Evolutionary conservation across 2,797 vertebrate genomes (phyloP).

Genomic region (Phaenicophaeus curvirostris): DNA sequence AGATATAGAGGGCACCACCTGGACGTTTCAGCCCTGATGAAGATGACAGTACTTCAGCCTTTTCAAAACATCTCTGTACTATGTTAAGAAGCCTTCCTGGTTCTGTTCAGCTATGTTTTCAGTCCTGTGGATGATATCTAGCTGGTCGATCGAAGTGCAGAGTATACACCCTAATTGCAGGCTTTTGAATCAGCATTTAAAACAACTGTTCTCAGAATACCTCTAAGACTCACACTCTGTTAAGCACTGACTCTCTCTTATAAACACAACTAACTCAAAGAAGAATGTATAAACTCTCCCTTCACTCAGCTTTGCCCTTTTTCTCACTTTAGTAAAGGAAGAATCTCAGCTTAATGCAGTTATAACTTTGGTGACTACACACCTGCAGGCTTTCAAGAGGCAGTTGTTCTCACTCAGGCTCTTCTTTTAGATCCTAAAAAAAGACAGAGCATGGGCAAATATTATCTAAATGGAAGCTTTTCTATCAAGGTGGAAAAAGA

Average conservation of each 20-base stretch:
- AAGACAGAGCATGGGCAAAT: neutral
- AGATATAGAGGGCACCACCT: neutral
- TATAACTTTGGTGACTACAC: neutral
- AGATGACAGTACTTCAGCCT: neutral
- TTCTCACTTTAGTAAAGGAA: slow-evolving; percentile 3
- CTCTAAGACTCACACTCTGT: neutral
- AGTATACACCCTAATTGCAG: neutral
- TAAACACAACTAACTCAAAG: slow-evolving; percentile 29
- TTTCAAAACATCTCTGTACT: slow-evolving; percentile 29
- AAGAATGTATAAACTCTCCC: slow-evolving; percentile 52
- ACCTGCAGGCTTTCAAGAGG: slow-evolving; percentile 37
- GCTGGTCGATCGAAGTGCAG: neutral
- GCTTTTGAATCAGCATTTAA: neutral
- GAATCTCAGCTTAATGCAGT: slow-evolving; percentile 19
- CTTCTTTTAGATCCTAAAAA: neutral
- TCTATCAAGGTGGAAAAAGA: neutral
- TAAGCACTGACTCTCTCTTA: slow-evolving; percentile 19
- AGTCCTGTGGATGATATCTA: neutral
- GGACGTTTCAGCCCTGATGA: neutral
- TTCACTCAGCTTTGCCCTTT: slow-evolving; percentile 30
- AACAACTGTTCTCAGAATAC: slow-evolving; percentile 9
- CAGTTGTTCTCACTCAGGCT: neutral
- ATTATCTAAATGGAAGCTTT: neutral
- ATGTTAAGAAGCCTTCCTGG: neutral
- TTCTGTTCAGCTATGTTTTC: neutral